Conservation (phyloP, 2,797 vertebrate genomes). For the Alca torda region DNA sequence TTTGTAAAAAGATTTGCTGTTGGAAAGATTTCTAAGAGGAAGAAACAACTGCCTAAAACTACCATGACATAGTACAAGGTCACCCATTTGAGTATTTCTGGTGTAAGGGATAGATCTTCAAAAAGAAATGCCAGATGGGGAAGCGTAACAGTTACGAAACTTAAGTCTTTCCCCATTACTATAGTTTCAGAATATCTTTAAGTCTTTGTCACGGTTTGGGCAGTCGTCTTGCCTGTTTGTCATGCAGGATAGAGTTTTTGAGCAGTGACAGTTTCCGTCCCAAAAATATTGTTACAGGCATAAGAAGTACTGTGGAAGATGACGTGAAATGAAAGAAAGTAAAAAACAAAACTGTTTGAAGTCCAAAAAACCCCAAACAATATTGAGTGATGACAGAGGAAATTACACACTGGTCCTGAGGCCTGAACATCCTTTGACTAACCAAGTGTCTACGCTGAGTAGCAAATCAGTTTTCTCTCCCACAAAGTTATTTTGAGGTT, state of each 20-base stretch:
- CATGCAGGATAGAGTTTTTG: not conserved
- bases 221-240: not conserved
- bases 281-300: not conserved
- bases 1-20: not conserved
- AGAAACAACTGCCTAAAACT: not conserved
- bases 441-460: not conserved
- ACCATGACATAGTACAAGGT: not conserved
- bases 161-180: not conserved
- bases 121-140: not conserved
- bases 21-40: not conserved
- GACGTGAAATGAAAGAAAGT: not conserved
- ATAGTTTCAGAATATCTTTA: not conserved
- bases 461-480: not conserved
- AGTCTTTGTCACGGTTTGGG: not conserved
- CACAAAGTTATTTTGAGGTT: not conserved
- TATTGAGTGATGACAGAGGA: not conserved
- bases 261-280: not conserved
- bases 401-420: not conserved
- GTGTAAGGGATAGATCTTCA: not conserved
- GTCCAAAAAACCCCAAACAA: not conserved
- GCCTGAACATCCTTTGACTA: not conserved
- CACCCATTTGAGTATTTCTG: not conserved
- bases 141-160: not conserved
- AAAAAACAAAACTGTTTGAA: not conserved
- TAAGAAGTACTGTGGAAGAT: not conserved